Percentiles rank a stretch among this genome's conserved stretches.
phyloP scores from a whole-genome alignment of 2,888 invertebrate species.

The Stegophylla sp. region DNA sequence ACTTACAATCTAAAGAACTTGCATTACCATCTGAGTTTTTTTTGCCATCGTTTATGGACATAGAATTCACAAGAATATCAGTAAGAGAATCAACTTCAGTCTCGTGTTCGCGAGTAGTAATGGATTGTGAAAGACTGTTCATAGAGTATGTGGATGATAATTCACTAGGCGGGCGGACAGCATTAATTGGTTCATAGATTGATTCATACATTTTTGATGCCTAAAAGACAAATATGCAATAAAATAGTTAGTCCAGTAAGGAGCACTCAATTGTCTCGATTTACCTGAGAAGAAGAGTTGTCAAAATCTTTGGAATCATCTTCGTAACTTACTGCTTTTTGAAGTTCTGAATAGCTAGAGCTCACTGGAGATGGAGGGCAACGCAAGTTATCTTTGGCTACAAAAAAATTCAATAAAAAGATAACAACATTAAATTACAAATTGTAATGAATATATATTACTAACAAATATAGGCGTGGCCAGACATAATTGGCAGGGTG shows the following conservation, averaged over 20 bases:
- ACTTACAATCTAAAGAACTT: slow-evolving; percentile 40
- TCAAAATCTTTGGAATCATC: slow-evolving; percentile 53
- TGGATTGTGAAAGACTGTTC: slow-evolving; percentile 60
- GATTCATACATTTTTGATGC: slow-evolving; percentile 82
- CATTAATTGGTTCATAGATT: slow-evolving; percentile 90
- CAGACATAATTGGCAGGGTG: too few relatives aligned
- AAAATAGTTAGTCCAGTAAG: neutral
- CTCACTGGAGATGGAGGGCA: slow-evolving; percentile 90
- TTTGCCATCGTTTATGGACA: slow-evolving; percentile 65
- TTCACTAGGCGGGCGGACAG: slow-evolving; percentile 74
- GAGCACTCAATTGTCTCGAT: neutral
- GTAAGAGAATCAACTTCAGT: slow-evolving; percentile 89
- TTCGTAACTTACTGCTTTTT: slow-evolving; percentile 74
- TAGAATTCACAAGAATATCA: slow-evolving; percentile 85
- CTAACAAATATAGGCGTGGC: too few relatives aligned
- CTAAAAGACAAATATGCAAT: slow-evolving; percentile 64
- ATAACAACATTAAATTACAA: neutral
- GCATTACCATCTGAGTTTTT: slow-evolving; percentile 27
- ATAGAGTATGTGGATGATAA: slow-evolving; percentile 74
- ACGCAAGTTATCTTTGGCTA: slow-evolving; percentile 71
- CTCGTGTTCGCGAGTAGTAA: slow-evolving; percentile 66
- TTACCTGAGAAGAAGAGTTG: slow-evolving; percentile 71
- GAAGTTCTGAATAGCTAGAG: slow-evolving; percentile 86
- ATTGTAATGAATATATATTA: neutral
- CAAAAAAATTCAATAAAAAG: neutral